phyloP scores from a whole-genome alignment of 1,140 invertebrate genomes.

The Musca vetustissima region DNA sequence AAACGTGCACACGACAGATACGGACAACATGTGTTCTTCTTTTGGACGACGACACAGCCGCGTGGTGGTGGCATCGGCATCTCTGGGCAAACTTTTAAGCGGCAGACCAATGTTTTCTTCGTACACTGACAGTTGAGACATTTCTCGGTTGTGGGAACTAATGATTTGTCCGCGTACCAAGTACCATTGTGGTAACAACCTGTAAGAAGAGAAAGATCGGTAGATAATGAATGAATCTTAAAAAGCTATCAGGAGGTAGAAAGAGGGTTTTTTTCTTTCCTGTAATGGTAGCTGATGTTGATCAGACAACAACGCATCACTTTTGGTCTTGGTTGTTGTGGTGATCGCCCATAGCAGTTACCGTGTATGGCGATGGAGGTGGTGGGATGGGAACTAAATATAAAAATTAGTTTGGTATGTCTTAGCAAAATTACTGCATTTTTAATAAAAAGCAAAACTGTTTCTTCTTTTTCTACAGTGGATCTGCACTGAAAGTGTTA shows the following conservation, averaged over 20 bases:
- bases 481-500: neutral
- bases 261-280: neutral
- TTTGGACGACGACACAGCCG: slow-evolving; percentile 70
- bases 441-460: neutral
- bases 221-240: slow-evolving; percentile 3
- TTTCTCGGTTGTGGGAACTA: slow-evolving; percentile 70
- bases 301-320: neutral
- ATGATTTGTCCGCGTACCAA: slow-evolving; percentile 63
- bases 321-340: neutral
- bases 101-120: slow-evolving; percentile 71
- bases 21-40: slow-evolving; percentile 71
- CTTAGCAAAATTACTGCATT: neutral
- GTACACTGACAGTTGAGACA: slow-evolving; percentile 77
- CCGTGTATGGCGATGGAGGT: neutral
- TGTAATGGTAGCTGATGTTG: neutral
- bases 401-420: slow-evolving; percentile 18
- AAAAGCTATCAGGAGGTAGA: neutral
- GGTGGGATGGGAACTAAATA: slow-evolving; percentile 3
- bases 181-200: slow-evolving; percentile 70
- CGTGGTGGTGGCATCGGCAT: slow-evolving; percentile 71
- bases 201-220: slow-evolving; percentile 44
- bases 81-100: slow-evolving; percentile 72
- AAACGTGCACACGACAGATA: slow-evolving; percentile 70
- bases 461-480: too few species aligned
- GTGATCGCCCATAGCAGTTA: neutral